Evolutionary conservation across 2,888 invertebrate species (phyloP).

Genomic region (Calephelis perditalis): DNA sequence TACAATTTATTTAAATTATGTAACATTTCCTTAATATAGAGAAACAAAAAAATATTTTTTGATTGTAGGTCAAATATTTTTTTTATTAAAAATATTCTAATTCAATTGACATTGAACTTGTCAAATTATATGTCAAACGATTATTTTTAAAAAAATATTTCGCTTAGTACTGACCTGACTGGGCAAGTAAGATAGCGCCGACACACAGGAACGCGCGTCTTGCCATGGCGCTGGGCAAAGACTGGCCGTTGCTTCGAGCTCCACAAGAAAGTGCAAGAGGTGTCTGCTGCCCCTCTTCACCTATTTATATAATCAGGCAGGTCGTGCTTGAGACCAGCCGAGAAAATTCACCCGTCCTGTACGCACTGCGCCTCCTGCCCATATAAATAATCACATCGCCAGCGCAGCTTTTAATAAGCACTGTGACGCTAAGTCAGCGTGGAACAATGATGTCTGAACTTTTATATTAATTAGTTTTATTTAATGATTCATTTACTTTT

Average conservation of each 20-base stretch:
- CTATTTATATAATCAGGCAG: conserved; percentile 73
- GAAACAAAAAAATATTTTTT: not conserved
- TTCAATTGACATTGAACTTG: conserved; percentile 1
- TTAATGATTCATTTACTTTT: conserved; percentile 24
- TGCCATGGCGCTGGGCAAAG: conserved; percentile 75
- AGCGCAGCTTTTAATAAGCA: conserved; percentile 61
- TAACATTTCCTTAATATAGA: not conserved
- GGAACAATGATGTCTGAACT: conserved; percentile 32
- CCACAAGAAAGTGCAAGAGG: conserved; percentile 74
- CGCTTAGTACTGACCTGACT: conserved; percentile 62
- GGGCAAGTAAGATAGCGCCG: conserved; percentile 65
- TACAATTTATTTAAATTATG: conserved; percentile 13
- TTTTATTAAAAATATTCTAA: not conserved
- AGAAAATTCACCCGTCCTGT: conserved; percentile 53
- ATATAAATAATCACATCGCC: conserved; percentile 46
- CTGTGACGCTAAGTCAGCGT: conserved; percentile 35
- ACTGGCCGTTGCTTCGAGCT: conserved; percentile 63
- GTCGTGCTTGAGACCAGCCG: conserved; percentile 46
- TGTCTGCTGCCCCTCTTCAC: conserved; percentile 73
- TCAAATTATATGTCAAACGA: conserved; percentile 3
- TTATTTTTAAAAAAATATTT: conserved; percentile 11
- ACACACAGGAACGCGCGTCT: conserved; percentile 74
- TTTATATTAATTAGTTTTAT: conserved; percentile 29
- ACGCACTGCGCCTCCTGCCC: conserved; percentile 46
- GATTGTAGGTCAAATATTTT: not conserved